phyloP scores from a whole-genome alignment of 1,140 invertebrate species.

The Leucophenga varia region DNA sequence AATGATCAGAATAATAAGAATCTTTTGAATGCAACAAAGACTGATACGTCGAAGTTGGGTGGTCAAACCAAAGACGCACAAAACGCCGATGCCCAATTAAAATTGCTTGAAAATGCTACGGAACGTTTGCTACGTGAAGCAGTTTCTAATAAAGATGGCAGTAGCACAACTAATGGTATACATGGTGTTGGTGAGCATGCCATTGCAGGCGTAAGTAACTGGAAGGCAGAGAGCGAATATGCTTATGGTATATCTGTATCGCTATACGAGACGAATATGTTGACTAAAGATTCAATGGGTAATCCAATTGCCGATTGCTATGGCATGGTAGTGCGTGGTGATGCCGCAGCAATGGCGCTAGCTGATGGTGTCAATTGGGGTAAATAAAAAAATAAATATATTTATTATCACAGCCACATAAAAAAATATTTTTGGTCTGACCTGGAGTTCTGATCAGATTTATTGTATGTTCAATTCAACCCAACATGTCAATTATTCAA shows the following conservation, averaged over 20 bases:
- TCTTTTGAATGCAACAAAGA: conserved; percentile 39
- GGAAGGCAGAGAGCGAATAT: conserved; percentile 66
- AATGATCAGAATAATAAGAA: conserved; percentile 51
- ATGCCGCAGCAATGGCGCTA: conserved; percentile 79
- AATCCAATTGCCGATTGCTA: conserved; percentile 91
- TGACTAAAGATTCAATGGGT: conserved; percentile 74
- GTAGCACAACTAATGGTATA: background rate
- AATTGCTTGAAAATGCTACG: conserved; percentile 16
- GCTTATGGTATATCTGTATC: conserved; percentile 73
- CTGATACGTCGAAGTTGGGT: conserved; percentile 18
- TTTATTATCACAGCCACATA: too few species aligned
- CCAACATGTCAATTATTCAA: too few species aligned
- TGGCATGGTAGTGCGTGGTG: conserved; percentile 76
- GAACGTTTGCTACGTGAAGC: conserved; percentile 47
- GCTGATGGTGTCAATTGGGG: conserved; percentile 96
- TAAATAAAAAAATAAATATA: too few species aligned
- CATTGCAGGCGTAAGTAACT: conserved; percentile 69
- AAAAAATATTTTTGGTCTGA: too few species aligned
- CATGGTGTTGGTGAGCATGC: conserved; percentile 23
- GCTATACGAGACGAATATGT: conserved; percentile 78
- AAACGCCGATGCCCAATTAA: background rate
- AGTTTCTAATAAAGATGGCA: conserved; percentile 38
- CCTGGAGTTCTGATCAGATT: too few species aligned
- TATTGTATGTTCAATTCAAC: too few species aligned
- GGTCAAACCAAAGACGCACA: background rate